A percentile compares a stretch with the other conserved stretches of the same genome.
Evolutionary conservation across 2,888 invertebrate species (phyloP).

Genomic region (Pyrochroa serraticornis): DNA sequence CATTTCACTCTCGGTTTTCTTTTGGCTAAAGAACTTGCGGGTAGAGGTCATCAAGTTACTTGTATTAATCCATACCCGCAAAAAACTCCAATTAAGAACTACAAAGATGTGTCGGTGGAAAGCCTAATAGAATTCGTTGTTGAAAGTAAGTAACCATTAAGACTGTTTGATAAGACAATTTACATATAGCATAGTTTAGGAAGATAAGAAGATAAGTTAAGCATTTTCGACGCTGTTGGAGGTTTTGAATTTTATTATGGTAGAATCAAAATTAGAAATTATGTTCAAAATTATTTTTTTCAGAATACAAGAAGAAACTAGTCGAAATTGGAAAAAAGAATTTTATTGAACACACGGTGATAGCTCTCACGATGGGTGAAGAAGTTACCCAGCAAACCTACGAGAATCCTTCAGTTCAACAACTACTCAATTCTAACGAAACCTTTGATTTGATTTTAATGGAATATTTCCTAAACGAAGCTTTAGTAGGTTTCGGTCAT

Average conservation of each 20-base stretch:
- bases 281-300: constrained; percentile 7
- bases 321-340: background rate
- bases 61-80: constrained; percentile 47
- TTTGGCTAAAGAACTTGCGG: constrained; percentile 46
- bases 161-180: no score
- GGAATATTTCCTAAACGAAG: constrained; percentile 43
- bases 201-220: constrained; percentile 28
- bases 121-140: constrained; percentile 20
- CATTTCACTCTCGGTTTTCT: constrained; percentile 38
- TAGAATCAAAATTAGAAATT: no score
- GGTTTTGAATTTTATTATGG: no score
- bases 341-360: background rate
- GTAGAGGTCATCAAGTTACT: constrained; percentile 58
- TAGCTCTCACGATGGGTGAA: no score
- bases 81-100: constrained; percentile 55
- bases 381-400: constrained; percentile 30
- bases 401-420: constrained; percentile 33
- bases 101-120: constrained; percentile 46
- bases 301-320: background rate
- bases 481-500: constrained; percentile 35
- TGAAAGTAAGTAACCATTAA: no score
- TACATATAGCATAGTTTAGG: no score
- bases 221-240: no score
- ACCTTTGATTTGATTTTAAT: constrained; percentile 43
- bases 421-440: constrained; percentile 37